Evolutionary conservation across 2,113 vertebrate genomes (phyloP), one percentile per base, ranked within the genome.

Genomic region (Epinephelus fuscoguttatus): DNA sequence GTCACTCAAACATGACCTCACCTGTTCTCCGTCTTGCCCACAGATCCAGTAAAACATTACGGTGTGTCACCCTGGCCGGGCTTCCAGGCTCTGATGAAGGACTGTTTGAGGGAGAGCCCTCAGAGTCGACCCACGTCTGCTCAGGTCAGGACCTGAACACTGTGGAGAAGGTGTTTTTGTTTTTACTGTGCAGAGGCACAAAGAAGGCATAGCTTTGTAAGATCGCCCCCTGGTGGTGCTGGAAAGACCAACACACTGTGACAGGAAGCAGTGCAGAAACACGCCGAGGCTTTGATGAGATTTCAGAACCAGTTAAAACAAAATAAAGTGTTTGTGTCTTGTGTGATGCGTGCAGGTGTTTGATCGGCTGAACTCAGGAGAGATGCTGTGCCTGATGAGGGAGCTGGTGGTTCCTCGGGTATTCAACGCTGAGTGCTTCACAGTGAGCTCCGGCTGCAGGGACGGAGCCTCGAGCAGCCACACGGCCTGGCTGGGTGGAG

Each of bases 11-110:
- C 12, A 3, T 13, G 30, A 4, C 6, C 33, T 66, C 49, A 56
- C 25, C 3, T 14, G 3, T 75, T 6, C 30, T 2, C 17, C 37
- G 25, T 61, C 18, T 52, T 10, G 12, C 18, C 0, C 42, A 78
- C 90, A 99, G 98, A 99, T 95, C 97, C 98, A 75, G 97, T 99
- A 4, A 96, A 96, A 92, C 96, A 98, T 89, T 98, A 98, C 70
- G 94, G 96, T 13, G 98, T 97, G 92, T 84, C 94, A 0, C 96
- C 98, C 0, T 99, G 98, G 98, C 98, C 97, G 11, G 80, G 94
- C 86, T 94, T 99, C 88, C 97, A 99, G 91, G 92, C 89, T 23
- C 94, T 99, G 92, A 98, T 99, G 96, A 96, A 93, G 87, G 96
- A 97, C 8, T 99, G 98, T 91, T 90, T 99, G 93, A 97, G 93